Evolutionary conservation across 2,113 vertebrate genomes (phyloP).

Genomic region (Pseudorasbora parva): DNA sequence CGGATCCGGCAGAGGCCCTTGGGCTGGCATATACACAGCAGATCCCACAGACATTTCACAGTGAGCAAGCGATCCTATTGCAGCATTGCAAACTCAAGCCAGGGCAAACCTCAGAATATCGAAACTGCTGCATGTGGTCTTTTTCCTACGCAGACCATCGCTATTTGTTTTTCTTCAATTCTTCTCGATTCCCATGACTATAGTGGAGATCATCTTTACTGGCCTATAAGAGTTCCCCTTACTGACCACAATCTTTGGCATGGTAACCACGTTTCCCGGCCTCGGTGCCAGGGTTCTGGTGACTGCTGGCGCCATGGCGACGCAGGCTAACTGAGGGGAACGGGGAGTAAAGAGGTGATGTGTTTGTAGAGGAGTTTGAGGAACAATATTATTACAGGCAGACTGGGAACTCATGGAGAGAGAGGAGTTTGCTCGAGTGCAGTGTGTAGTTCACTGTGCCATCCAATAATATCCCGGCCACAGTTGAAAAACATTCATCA

Average conservation of each 20-base stretch:
- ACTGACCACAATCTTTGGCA: constrained; percentile 60
- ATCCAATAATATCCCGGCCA: constrained; percentile 30
- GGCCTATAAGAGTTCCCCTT: constrained; percentile 47
- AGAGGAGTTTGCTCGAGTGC: constrained; percentile 31
- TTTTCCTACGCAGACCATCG: constrained; percentile 43
- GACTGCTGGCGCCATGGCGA: constrained; percentile 58
- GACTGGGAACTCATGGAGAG: constrained; percentile 48
- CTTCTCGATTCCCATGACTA: constrained; percentile 45
- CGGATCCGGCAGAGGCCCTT: not conserved
- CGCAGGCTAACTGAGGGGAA: constrained; percentile 56
- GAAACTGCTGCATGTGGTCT: constrained; percentile 42
- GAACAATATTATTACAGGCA: constrained; percentile 63
- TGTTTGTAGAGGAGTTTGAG: constrained; percentile 59
- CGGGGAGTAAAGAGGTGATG: constrained; percentile 51
- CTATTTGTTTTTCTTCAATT: constrained; percentile 51
- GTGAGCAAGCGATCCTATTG: constrained; percentile 43
- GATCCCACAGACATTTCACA: constrained; percentile 38
- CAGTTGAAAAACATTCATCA: constrained; percentile 18
- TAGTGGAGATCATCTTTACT: constrained; percentile 45
- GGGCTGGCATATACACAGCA: constrained; percentile 26
- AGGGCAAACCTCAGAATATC: constrained; percentile 48
- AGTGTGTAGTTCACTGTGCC: constrained; percentile 22
- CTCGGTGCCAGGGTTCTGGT: constrained; percentile 56
- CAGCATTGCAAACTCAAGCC: constrained; percentile 43
- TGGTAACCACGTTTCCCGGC: constrained; percentile 53